Evolutionary conservation across 2,888 invertebrate genomes (phyloP).

Genomic region (Dorcus parallelipipedus): DNA sequence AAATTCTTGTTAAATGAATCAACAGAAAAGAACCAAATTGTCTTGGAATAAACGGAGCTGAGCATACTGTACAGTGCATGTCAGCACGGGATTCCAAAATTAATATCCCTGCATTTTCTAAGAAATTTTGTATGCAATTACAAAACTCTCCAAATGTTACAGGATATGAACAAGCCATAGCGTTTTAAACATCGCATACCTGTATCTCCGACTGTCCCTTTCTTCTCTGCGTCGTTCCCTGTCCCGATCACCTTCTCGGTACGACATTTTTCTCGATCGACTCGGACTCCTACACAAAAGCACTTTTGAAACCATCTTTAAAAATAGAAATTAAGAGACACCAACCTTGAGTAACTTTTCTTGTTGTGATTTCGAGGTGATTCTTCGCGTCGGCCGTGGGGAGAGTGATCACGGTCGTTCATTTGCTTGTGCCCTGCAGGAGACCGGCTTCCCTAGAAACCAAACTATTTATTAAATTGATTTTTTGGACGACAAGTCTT

Average conservation of each 20-base stretch:
- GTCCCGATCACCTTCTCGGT: slow-evolving; percentile 45
- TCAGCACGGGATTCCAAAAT: neutral
- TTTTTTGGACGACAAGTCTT: neutral
- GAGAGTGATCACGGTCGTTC: slow-evolving; percentile 42
- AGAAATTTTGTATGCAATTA: neutral
- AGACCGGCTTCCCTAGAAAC: slow-evolving; percentile 41
- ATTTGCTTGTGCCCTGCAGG: slow-evolving; percentile 38
- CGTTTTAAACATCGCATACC: slow-evolving; percentile 31
- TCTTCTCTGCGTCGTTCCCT: slow-evolving; percentile 45
- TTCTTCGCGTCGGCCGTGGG: slow-evolving; percentile 44
- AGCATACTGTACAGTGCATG: neutral
- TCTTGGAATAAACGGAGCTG: slow-evolving; percentile 1
- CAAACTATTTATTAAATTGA: slow-evolving; percentile 21
- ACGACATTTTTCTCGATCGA: slow-evolving; percentile 45
- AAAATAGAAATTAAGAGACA: neutral
- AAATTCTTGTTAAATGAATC: too few relatives aligned
- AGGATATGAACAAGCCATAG: slow-evolving; percentile 2
- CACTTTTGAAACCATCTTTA: neutral
- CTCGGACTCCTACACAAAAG: slow-evolving; percentile 38
- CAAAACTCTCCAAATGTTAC: slow-evolving; percentile 1
- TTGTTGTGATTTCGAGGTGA: slow-evolving; percentile 46
- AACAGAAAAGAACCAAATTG: neutral
- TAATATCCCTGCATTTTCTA: slow-evolving; percentile 3
- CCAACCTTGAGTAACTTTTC: slow-evolving; percentile 47
- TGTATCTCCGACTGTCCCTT: slow-evolving; percentile 44